Evolutionary conservation across 2,797 vertebrate genomes (phyloP), one percentile per base, ranked within the genome.

Genomic region (Nannoperca australis): DNA sequence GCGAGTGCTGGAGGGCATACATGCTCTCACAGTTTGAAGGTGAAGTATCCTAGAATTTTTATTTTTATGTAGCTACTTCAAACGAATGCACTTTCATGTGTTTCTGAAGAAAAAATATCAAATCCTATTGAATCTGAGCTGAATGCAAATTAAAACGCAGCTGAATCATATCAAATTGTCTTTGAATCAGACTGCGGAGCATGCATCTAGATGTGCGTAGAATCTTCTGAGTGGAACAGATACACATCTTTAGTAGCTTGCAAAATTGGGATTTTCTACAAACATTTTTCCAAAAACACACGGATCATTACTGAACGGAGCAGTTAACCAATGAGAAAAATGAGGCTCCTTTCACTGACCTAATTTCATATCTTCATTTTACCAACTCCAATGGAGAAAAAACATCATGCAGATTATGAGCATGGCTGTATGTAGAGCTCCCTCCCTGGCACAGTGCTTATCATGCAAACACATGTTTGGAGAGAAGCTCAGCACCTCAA

Each of bases 381-480:
- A 27, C 22, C 0, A 27, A 2, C n/a, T 60, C 34, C 20, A 32
- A 6, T 24, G 20, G 4, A 50, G 11, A 36, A 32, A 13, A 18
- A 67, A 60, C 20, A 61, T 54, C 24, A 27, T 8, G 54, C 49
- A 12, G 53, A 71, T 69, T 53, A 55, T 40, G 44, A 64, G 51
- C 55, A 27, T 55, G 66, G 38, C 54, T 81, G 51, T 56, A 50
- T 78, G 56, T 47, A 55, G 65, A 73, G 32, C 74, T 77, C 32
- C 30, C 27, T 60, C 4, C 14, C 17, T 82, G 75, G 78, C 81
- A 73, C 44, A 1, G 34, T 30, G 82, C 80, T 82, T 74, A 82
- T 86, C 82, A 36, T 73, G 36, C 61, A 65, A 83, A 67, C 80
- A 84, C 55, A 58, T 64, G 62, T 79, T 63, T 64, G 68, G 51